Conservation (phyloP, 2,888 invertebrate species). For the Miltochrista miniata region DNA sequence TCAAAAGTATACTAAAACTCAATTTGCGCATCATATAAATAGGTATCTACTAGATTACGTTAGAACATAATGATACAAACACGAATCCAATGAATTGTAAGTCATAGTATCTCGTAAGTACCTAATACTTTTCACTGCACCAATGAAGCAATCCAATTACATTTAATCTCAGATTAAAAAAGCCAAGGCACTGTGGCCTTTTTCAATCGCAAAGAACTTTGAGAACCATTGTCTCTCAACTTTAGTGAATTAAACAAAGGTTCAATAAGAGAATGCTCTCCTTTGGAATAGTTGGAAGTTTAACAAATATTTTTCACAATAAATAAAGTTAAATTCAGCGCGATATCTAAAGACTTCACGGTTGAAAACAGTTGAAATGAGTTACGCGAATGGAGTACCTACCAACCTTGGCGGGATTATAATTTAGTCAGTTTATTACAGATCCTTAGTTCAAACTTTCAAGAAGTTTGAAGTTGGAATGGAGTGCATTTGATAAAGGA, state of each 20-base stretch:
- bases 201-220: not conserved
- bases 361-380: slow-evolving; percentile 15
- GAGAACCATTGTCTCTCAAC: slow-evolving; percentile 12
- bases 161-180: too few species aligned
- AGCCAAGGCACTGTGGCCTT: too few species aligned
- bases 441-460: not conserved
- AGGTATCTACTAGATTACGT: too few species aligned
- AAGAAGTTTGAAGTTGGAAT: not conserved
- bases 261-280: slow-evolving; percentile 3
- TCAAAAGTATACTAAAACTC: too few species aligned
- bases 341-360: slow-evolving; percentile 19
- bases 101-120: too few species aligned
- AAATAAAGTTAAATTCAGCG: slow-evolving; percentile 12
- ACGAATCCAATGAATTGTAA: too few species aligned
- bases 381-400: not conserved
- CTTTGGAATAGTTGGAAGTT: slow-evolving; percentile 3
- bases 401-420: not conserved
- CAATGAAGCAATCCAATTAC: too few species aligned
- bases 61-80: too few species aligned
- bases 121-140: too few species aligned
- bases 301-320: slow-evolving; percentile 6
- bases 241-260: slow-evolving; percentile 22
- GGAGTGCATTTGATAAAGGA: not conserved
- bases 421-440: not conserved
- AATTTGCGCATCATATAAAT: too few species aligned